Base-by-base conservation (phyloP, 2,797 vertebrate species). In the Coranthus polyacanthus region DNA sequence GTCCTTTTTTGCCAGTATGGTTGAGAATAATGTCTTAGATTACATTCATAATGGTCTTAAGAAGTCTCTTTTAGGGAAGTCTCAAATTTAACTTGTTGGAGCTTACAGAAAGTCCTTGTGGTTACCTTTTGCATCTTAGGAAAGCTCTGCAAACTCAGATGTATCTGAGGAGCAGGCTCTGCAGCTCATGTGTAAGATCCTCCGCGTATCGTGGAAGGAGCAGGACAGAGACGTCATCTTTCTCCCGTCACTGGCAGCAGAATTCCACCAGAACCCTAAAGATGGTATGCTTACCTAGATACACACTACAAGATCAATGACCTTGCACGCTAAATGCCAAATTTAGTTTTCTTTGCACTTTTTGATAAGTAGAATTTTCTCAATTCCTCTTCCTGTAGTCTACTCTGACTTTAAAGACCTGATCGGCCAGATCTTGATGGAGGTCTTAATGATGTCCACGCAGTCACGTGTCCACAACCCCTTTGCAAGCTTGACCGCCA, bases 161-260 rank as follows among this genome's bases (percentile, higher is more conserved):
- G 95, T 99, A 34, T 96, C 97, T 3, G 97, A 99, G 90, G 98
- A 99, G 44, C 97, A 99, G 89, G 97, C 97, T 82, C 90, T 99
- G 65, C 97, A 97, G 93, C 96, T 99, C 88, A 96, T 99, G 91
- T 99, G 97, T 94, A 99, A 98, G 94, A 98, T 99, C 87, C 96
- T 99, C 76, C 95, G 98, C 21, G 97, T 99, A 75, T 99, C 98
- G 49, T 99, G 98, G 98, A 98, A 98, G 92, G 97, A 99, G 71
- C 94, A 96, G 64, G 97, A 98, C 81, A 94, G 97, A 92, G 98
- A 99, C 1, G 97, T 99, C 54, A 97, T 99, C 88, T 99, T 97
- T 87, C 93, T 99, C 62, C 95, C 96, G 65, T 97, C 94, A 0
- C 94, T 99, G 53, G 97, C 97, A 79, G 85, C 95, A 43, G 98